These are phyloP conservation scores for Eublepharis macularius DNA, from an alignment of 2,113 vertebrate species.

Conservation along the genomic window DNA sequence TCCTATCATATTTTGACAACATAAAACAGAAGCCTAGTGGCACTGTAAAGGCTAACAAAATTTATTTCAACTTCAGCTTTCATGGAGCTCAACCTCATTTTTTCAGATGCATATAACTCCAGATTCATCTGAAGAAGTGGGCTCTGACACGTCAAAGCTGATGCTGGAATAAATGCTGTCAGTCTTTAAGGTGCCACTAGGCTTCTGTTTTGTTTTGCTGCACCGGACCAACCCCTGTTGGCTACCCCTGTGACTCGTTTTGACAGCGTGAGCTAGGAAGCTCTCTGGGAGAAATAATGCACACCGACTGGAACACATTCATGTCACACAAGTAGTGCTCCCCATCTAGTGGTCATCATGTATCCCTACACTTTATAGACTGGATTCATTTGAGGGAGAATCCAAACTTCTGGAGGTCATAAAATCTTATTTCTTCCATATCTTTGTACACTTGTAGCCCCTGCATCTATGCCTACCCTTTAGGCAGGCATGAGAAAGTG, in stretches of 20 bases:
- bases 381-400: background rate
- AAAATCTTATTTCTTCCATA: background rate
- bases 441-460: background rate
- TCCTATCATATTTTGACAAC: background rate
- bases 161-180: too few relatives aligned
- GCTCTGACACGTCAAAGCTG: too few relatives aligned
- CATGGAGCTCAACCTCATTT: too few relatives aligned
- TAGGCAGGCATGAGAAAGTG: background rate
- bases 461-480: background rate
- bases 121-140: too few relatives aligned
- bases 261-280: background rate
- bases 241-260: background rate
- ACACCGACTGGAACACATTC: background rate
- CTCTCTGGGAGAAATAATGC: background rate
- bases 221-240: too few relatives aligned
- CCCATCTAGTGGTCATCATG: constrained; percentile 33
- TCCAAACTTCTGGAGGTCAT: background rate
- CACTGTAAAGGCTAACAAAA: too few relatives aligned
- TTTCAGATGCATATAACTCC: too few relatives aligned
- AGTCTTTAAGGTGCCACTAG: too few relatives aligned
- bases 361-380: background rate
- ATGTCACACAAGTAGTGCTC: constrained; percentile 17
- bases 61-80: too few relatives aligned
- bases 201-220: too few relatives aligned
- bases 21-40: too few relatives aligned